phyloP scores from a whole-genome alignment of 2,113 vertebrate species.

The Stegostoma tigrinum region DNA sequence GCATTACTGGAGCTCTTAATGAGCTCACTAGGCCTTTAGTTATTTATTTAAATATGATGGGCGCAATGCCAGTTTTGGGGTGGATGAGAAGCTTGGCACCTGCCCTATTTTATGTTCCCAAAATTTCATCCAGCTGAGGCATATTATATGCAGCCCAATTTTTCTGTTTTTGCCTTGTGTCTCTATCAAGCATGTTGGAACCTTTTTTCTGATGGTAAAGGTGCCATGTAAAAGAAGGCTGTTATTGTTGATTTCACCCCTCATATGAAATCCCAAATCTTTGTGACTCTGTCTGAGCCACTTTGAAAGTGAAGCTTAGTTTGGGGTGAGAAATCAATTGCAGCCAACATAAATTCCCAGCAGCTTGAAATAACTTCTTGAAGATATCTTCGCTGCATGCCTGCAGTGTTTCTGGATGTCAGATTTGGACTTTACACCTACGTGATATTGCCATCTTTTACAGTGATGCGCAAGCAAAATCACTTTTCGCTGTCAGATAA shows the following conservation, averaged over 20 bases:
- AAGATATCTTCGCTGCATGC: background rate
- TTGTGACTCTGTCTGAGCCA: background rate
- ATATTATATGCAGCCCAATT: no score
- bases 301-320: background rate
- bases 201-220: background rate
- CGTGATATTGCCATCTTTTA: background rate
- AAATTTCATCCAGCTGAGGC: no score
- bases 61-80: no score
- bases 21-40: no score
- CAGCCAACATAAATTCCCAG: background rate
- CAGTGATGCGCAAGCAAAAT: background rate
- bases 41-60: no score
- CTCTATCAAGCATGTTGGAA: background rate
- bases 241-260: background rate
- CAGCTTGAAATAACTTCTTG: background rate
- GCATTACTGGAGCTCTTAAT: no score
- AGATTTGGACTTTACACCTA: background rate
- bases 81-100: no score
- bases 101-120: no score
- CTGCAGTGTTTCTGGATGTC: background rate
- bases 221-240: background rate
- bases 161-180: background rate
- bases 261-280: no score
- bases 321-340: background rate
- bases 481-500: background rate